Evolutionary conservation across 2,113 vertebrate species (phyloP).

Genomic region (Podarcis cretensis): DNA sequence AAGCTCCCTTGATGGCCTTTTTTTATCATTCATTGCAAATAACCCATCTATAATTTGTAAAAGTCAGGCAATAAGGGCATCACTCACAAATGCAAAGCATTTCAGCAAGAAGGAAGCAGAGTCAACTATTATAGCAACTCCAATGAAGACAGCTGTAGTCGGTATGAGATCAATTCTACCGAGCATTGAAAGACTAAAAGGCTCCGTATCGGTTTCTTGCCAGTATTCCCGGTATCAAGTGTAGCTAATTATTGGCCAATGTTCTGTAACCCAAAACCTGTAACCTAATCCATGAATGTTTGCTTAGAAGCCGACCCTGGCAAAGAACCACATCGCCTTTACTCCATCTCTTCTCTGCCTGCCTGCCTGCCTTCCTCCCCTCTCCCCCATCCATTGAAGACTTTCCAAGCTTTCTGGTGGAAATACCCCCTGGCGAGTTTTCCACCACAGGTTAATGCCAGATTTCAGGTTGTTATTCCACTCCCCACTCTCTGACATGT

Average conservation of each 20-base stretch:
- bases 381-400: conserved; percentile 52
- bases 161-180: not conserved
- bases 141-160: not conserved
- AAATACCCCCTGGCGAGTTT: conserved; percentile 75
- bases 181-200: not conserved
- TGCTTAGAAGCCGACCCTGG: conserved; percentile 57
- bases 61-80: not conserved
- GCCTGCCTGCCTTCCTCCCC: conserved; percentile 15
- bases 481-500: conserved; percentile 59
- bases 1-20: not conserved
- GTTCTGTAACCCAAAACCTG: conserved; percentile 51
- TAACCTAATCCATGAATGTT: conserved; percentile 27
- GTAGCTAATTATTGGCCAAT: conserved; percentile 52
- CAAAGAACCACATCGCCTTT: conserved; percentile 49
- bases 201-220: conserved; percentile 17
- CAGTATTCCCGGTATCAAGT: conserved; percentile 8
- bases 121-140: not conserved
- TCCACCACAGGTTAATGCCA: conserved; percentile 61
- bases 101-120: not conserved
- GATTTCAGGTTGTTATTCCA: conserved; percentile 61
- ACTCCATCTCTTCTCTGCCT: not conserved
- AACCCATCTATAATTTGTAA: not conserved
- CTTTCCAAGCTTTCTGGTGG: conserved; percentile 72
- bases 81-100: not conserved
- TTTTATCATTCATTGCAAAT: not conserved